A percentile compares a stretch with the other conserved stretches of the same genome.
phyloP scores from a whole-genome alignment of 1,140 invertebrate species.

The Venturia canescens region DNA sequence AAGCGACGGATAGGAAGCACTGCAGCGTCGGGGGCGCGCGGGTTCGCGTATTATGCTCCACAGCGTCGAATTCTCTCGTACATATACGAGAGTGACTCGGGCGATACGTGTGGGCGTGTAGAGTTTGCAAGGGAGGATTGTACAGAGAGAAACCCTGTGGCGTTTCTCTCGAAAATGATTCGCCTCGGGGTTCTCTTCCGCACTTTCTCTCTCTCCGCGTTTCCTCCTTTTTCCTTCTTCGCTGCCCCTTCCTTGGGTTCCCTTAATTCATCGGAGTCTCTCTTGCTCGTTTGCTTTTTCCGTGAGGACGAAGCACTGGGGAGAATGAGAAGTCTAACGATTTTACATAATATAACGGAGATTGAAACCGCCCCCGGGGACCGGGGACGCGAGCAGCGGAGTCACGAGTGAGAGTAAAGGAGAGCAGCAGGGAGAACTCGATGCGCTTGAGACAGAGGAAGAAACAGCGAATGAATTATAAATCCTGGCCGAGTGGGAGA shows the following conservation, averaged over 20 bases:
- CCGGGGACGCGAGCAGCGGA: constrained; percentile 26
- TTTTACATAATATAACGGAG: constrained; percentile 66
- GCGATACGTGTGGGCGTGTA: not conserved
- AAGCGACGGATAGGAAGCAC: constrained; percentile 41
- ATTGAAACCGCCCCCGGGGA: constrained; percentile 58
- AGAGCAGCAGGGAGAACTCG: not conserved
- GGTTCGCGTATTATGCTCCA: constrained; percentile 39
- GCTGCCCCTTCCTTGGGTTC: no score
- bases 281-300: constrained; percentile 29
- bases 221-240: no score
- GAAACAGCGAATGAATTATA: constrained; percentile 60
- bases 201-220: constrained; percentile 17
- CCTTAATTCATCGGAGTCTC: not conserved
- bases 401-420: not conserved
- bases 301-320: not conserved
- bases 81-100: constrained; percentile 34
- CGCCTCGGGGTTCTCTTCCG: constrained; percentile 32
- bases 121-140: not conserved
- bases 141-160: not conserved
- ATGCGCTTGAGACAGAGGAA: constrained; percentile 57
- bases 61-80: constrained; percentile 20
- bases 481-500: not conserved
- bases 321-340: constrained; percentile 60
- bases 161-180: constrained; percentile 44
- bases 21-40: constrained; percentile 38